Evolutionary conservation across 2,113 vertebrate genomes (phyloP).

Genomic region (Calyptommatus sinebrachiatus): DNA sequence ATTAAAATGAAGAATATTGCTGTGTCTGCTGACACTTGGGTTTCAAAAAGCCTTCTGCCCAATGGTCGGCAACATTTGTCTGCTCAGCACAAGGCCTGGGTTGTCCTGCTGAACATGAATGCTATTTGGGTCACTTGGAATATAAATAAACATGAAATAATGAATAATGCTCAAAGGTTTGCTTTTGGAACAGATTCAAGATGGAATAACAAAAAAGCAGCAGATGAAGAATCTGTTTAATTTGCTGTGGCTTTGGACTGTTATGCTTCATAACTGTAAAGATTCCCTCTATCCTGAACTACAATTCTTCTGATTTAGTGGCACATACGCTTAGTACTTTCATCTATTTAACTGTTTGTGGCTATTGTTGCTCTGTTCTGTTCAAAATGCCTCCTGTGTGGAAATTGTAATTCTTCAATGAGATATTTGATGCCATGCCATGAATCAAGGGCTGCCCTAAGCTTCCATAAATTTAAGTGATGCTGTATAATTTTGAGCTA

Average conservation of each 20-base stretch:
- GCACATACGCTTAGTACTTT: background rate
- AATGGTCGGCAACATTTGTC: background rate
- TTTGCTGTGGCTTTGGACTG: background rate
- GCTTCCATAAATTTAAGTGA: no score
- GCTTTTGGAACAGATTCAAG: background rate
- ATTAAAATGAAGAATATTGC: background rate
- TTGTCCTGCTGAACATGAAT: background rate
- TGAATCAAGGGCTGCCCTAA: no score
- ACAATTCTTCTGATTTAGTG: background rate
- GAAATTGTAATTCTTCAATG: no score
- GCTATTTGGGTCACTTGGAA: background rate
- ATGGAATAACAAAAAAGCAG: background rate
- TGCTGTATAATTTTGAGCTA: no score
- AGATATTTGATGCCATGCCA: no score
- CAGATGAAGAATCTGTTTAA: background rate
- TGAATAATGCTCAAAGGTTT: background rate
- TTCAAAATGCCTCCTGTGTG: background rate
- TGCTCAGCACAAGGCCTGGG: background rate
- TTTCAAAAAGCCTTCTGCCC: background rate
- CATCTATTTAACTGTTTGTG: background rate
- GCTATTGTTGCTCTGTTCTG: background rate
- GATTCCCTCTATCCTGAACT: background rate
- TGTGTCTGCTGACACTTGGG: no score
- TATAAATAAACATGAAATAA: background rate
- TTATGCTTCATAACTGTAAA: background rate